These are phyloP conservation scores for Scelioninae gen. 1 DNA, from an alignment of 2,888 invertebrate genomes.

Conservation along the genomic window DNA sequence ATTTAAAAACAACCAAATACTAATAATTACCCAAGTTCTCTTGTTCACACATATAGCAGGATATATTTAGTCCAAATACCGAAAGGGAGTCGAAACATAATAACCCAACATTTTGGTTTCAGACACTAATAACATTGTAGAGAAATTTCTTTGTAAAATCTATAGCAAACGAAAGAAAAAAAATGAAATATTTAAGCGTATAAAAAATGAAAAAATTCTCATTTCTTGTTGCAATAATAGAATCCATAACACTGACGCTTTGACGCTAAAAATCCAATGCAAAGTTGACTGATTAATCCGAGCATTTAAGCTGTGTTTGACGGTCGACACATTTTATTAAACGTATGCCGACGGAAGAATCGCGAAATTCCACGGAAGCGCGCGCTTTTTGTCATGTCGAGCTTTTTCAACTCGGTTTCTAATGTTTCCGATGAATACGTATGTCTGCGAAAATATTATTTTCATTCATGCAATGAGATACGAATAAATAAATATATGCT, in stretches of 20 bases:
- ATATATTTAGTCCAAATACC: constrained; percentile 51
- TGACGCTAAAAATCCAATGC: constrained; percentile 25
- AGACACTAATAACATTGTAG: constrained; percentile 24
- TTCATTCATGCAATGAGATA: constrained; percentile 16
- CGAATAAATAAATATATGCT: constrained; percentile 8
- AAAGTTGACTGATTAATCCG: constrained; percentile 54
- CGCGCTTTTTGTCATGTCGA: constrained; percentile 30
- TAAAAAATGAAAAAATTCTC: constrained; percentile 15
- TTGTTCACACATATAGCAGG: constrained; percentile 16
- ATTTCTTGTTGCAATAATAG: constrained; percentile 39
- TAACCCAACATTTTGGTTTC: constrained; percentile 31
- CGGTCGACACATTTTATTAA: constrained; percentile 51
- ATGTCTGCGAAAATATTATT: constrained; percentile 39
- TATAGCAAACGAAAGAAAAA: constrained; percentile 3
- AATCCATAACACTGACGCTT: constrained; percentile 10
- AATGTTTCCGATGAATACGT: constrained; percentile 34
- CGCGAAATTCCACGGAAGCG: constrained; percentile 32
- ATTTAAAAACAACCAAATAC: constrained; percentile 9
- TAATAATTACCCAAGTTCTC: constrained; percentile 14
- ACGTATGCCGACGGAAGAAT: constrained; percentile 20
- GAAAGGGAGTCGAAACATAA: constrained; percentile 44
- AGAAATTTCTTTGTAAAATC: constrained; percentile 4
- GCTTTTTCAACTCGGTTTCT: constrained; percentile 11
- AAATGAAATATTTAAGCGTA: neutral
- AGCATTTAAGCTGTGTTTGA: constrained; percentile 48